A percentile compares a stretch with the other conserved stretches of the same genome.
Evolutionary conservation across 2,888 invertebrate species (phyloP).

Genomic region (Eupithecia vulgata): DNA sequence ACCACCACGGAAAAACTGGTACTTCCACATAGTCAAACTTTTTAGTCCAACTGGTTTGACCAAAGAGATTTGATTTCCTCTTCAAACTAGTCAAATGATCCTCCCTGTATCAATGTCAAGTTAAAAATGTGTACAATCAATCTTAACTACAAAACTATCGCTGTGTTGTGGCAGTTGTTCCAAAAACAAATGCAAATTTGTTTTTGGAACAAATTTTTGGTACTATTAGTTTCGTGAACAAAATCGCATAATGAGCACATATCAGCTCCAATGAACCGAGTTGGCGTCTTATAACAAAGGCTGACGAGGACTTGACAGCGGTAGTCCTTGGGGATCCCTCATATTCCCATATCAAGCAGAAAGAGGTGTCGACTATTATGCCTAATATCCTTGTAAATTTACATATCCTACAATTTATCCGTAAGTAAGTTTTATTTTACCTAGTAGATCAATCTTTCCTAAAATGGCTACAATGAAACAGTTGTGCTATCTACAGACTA

Average conservation of each 20-base stretch:
- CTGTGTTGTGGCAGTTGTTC: not conserved
- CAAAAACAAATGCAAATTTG: no score
- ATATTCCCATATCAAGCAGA: slow-evolving; percentile 18
- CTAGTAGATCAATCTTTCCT: not conserved
- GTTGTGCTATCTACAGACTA: not conserved
- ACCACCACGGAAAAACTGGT: no score
- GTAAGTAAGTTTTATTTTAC: not conserved
- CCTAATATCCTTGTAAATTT: not conserved
- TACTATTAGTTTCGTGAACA: not conserved
- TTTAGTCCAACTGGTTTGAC: no score
- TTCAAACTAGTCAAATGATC: no score
- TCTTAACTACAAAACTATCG: not conserved
- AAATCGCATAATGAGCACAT: not conserved
- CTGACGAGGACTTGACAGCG: slow-evolving; percentile 24
- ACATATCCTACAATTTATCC: not conserved
- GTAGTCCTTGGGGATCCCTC: slow-evolving; percentile 11
- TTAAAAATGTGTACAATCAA: no score
- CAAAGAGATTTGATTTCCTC: no score
- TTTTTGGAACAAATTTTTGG: no score
- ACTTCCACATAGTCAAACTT: no score
- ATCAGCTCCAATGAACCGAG: slow-evolving; percentile 23
- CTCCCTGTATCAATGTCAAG: no score
- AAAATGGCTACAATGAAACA: not conserved
- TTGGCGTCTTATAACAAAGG: slow-evolving; percentile 28
- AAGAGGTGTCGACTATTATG: not conserved